Evolutionary conservation across 2,888 invertebrate species (phyloP), one percentile per base, ranked within the genome.

Genomic region (Apoda limacodes): DNA sequence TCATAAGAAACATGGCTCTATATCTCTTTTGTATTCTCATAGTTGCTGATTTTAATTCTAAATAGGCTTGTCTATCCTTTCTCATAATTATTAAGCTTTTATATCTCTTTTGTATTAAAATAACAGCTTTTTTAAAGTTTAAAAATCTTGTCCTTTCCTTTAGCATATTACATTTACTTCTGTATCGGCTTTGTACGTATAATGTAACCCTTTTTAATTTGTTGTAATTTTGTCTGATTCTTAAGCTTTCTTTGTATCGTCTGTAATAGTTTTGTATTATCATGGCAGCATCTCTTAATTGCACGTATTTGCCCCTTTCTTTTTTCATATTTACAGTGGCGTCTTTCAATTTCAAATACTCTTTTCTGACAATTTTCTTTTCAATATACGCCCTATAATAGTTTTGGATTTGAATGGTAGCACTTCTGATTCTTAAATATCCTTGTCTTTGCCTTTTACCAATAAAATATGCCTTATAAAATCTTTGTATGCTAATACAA

Each of bases 131-230:
- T 46, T 55, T 75, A 9, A 61, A 38, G 13, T 48, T 47, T 4
- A 72, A 39, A 41, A 60, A 83, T 13, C 53, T 42, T 21, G 55
- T 46, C 34, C 64, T 61, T 17, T 67, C 52, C 19, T 34, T 29
- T 49, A 60, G 70, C 80, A 56, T 82, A 5, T 45, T 47, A 39
- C 46, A 28, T 27, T 62, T 39, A 29, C 55, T 57, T 37, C 63
- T 59, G 35, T 70, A 84, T 27, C 45, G 50, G 28, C 45, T 60
- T 45, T 86, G 85, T 28, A 86, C 46, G 15, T 47, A 42, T 9
- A 68, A 40, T 3, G 58, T 50, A 1, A 74, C 61, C n/a, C 52
- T 48, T 44, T 58, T 81, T 25, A 78, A 45, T 19, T 53, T 39
- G 7, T 63, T 35, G 45, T 72, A 85, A 12, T 59, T 39, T 12